Base-by-base conservation (phyloP, 2,888 invertebrate genomes). In the Eurois occulta region DNA sequence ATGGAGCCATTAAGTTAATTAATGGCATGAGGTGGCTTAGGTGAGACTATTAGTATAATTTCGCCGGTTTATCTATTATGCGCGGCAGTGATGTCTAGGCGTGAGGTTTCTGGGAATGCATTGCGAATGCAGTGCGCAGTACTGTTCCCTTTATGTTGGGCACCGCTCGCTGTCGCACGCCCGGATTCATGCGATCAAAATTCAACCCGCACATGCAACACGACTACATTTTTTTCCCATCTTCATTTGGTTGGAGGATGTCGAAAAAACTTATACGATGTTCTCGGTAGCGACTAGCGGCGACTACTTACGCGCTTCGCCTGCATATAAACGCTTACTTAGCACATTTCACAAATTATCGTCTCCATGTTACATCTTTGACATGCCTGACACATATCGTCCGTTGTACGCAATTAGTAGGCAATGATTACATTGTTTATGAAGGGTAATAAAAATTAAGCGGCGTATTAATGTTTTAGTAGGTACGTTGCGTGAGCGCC, bases 211-310 rank as follows among this genome's bases (percentile, higher is more conserved):
- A 90, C 90, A 88, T 87, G 86, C 89, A 89, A 80, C 86, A 87
- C 90, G 89, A 87, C 90, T 86, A 88, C 87, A 89, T 91, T 93
- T 94, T 92, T 93, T 92, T 90, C 91, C 90, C 90, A 91, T 91
- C 91, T 84, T 87, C 88, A 91, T 91, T 91, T 88, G 89, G 89
- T 90, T 89, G 86, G 91, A 93, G 93, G 93, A 94, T 93, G 92
- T 93, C 90, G 89, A 92, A 93, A 93, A 93, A 93, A 93, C 85
- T 86, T 88, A 86, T 85, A 90, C 87, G 89, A 85, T 83, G 82
- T 90, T 91, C 91, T 90, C 86, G 89, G 92, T 90, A 90, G 86
- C 86, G 79, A 79, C 77, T 83, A 75, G 64, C 85, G 80, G 80
- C 79, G 78, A 72, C 86, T 88, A n/a, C n/a, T n/a, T n/a, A 79